phyloP scores from a whole-genome alignment of 1,140 invertebrate genomes.

The Babylonia areolata region DNA sequence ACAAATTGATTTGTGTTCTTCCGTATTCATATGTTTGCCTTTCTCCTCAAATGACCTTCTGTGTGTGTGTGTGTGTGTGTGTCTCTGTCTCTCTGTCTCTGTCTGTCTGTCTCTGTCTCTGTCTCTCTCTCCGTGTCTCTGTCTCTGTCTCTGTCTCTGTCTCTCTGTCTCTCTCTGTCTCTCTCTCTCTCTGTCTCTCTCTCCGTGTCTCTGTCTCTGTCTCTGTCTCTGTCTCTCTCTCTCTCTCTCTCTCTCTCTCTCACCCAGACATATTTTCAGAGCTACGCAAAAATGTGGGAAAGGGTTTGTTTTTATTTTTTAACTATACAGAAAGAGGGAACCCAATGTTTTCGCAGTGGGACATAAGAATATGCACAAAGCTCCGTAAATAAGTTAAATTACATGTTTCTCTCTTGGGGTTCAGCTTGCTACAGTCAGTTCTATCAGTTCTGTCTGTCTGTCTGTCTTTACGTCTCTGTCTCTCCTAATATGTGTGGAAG shows the following conservation, averaged over 20 bases:
- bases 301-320: not conserved
- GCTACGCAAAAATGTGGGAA: not conserved
- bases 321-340: not conserved
- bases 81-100: constrained; percentile 38
- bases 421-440: no score
- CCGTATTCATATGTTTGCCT: no score
- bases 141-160: constrained; percentile 43
- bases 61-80: no score
- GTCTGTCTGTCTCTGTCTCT: constrained; percentile 45
- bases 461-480: no score
- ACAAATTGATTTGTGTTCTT: no score
- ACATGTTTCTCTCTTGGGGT: not conserved
- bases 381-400: not conserved
- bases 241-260: not conserved
- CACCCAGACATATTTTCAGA: no score
- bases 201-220: not conserved
- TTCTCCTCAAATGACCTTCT: no score
- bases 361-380: not conserved
- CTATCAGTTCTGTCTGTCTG: no score
- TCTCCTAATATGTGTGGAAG: no score
- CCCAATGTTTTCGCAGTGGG: not conserved
- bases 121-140: not conserved
- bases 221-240: constrained; percentile 41
- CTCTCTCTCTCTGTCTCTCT: constrained; percentile 9
- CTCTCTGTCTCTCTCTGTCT: constrained; percentile 41